Base-by-base conservation (phyloP, 2,113 vertebrate species). In the Mola mola region DNA sequence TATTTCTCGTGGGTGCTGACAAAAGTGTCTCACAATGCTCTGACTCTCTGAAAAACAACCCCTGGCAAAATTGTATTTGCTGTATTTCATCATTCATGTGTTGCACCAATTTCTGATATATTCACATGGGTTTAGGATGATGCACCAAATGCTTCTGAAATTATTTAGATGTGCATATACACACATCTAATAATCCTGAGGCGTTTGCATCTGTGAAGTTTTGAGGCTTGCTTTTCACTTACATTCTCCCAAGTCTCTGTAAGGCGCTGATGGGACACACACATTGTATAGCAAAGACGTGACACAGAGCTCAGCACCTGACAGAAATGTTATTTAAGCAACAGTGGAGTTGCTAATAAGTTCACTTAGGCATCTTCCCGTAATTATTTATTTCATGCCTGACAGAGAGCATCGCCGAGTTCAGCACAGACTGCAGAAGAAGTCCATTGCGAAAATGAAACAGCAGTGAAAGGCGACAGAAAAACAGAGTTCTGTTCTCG, bases 91-190 rank as follows among this genome's bases (percentile, higher is more conserved):
- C 28, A 29, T 9, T 29, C 43, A 51, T 28, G 49, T 46, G 56
- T 29, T 66, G 38, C 34, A 29, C 6, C 28, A 29, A 29, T 5
- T 29, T 52, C 9, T 17, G 51, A 20, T 38, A 29, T 19, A 60
- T 44, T 82, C 50, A 70, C 49, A 42, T 51, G 38, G 25, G 75
- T 76, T 63, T 63, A 46, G 61, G 47, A 50, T 25, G 29, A 24
- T 71, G 38, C 34, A 57, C 34, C 49, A 72, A 46, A 29, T n/a
- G n/a, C n/a, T n/a, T n/a, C n/a, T n/a, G n/a, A n/a, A n/a, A n/a
- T n/a, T n/a, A n/a, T n/a, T n/a, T n/a, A n/a, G n/a, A n/a, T n/a
- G n/a, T n/a, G n/a, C n/a, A n/a, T n/a, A n/a, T n/a, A n/a, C n/a
- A n/a, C n/a, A n/a, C n/a, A n/a, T n/a, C n/a, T n/a, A n/a, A n/a